Evolutionary conservation across 2,113 vertebrate genomes (phyloP).

Genomic region (Spea bombifrons): DNA sequence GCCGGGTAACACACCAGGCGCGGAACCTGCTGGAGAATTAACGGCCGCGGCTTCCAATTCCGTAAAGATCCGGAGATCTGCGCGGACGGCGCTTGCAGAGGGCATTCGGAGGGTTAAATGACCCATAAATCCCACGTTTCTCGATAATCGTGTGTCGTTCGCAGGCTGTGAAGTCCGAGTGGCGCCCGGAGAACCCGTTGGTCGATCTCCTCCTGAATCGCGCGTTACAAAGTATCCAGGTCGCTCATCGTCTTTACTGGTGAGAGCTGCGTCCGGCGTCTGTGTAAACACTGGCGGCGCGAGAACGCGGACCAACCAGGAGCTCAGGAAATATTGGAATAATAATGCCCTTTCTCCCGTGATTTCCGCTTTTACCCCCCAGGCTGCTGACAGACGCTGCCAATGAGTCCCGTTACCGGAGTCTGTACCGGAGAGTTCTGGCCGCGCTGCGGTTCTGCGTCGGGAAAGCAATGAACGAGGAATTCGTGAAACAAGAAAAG

Average conservation of each 20-base stretch:
- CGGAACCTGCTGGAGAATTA: no score
- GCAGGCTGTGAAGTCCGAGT: slow-evolving; percentile 83
- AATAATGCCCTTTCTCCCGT: not conserved
- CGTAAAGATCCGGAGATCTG: no score
- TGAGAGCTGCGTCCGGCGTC: slow-evolving; percentile 57
- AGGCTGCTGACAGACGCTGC: slow-evolving; percentile 68
- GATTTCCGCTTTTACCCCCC: slow-evolving; percentile 45
- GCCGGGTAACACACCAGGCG: no score
- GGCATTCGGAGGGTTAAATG: no score
- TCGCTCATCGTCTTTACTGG: slow-evolving; percentile 81
- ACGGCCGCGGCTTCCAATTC: no score
- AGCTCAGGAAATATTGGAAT: no score
- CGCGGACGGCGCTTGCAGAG: no score
- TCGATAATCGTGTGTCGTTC: not conserved
- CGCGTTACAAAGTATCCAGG: slow-evolving; percentile 71
- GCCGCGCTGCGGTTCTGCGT: slow-evolving; percentile 66
- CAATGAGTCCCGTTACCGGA: slow-evolving; percentile 67
- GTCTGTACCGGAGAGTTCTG: slow-evolving; percentile 63
- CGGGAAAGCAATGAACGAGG: slow-evolving; percentile 61
- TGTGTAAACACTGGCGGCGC: no score
- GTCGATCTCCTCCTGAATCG: slow-evolving; percentile 73
- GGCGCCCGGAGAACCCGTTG: slow-evolving; percentile 77
- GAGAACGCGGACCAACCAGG: no score
- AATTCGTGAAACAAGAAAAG: slow-evolving; percentile 63
- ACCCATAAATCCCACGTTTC: not conserved